Conservation (phyloP, 1,140 invertebrate species). For the Drosophila suzukii region DNA sequence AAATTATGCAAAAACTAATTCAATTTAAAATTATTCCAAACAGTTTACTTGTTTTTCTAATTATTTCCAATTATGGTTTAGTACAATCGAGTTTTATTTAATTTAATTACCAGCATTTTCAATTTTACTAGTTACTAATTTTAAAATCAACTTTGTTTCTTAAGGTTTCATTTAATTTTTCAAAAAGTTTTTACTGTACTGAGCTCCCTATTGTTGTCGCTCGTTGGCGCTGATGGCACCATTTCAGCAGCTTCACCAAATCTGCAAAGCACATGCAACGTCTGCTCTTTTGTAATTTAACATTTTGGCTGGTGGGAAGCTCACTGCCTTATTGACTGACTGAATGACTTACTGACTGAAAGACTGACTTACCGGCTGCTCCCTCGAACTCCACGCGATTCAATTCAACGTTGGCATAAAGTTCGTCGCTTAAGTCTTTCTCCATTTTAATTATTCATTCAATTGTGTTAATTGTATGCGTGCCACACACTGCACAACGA, state of each 20-base stretch:
- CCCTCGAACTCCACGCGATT: slow-evolving; percentile 44
- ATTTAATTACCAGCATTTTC: too few relatives aligned
- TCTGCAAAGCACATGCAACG: slow-evolving; percentile 52
- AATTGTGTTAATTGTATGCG: slow-evolving; percentile 76
- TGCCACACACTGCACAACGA: slow-evolving; percentile 55
- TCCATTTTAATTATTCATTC: slow-evolving; percentile 71
- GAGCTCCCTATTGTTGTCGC: slow-evolving; percentile 46
- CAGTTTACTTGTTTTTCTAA: too few relatives aligned
- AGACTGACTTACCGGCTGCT: slow-evolving; percentile 45
- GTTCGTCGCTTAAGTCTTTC: slow-evolving; percentile 74
- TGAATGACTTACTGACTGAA: slow-evolving; percentile 21
- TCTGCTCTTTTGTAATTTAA: slow-evolving; percentile 66
- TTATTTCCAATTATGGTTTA: too few relatives aligned
- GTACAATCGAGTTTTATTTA: too few relatives aligned
- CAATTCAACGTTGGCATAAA: slow-evolving; percentile 40
- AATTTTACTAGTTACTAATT: too few relatives aligned
- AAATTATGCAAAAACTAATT: too few relatives aligned
- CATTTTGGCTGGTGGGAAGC: slow-evolving; percentile 63
- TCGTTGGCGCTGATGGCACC: slow-evolving; percentile 66
- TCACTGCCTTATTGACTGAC: slow-evolving; percentile 31
- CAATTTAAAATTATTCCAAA: too few relatives aligned
- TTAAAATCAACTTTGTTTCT: too few relatives aligned
- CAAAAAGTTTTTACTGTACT: slow-evolving; percentile 13
- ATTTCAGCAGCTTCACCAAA: slow-evolving; percentile 71
- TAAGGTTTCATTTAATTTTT: background rate